Base-by-base conservation (phyloP, 2,888 invertebrate genomes). In the Glaucopsyche alexis region DNA sequence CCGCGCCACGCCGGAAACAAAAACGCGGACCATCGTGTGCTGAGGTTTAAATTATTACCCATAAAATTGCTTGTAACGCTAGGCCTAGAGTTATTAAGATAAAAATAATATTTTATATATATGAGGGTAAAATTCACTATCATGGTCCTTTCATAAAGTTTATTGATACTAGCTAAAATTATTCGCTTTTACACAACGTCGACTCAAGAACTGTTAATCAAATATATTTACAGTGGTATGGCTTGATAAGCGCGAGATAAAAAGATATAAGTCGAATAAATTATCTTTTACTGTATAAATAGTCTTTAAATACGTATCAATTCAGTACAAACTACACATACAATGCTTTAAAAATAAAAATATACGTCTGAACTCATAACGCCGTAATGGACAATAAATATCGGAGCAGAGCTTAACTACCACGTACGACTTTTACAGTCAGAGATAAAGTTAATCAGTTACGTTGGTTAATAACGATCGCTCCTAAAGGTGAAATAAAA, bases 21-120 rank as follows among this genome's bases (percentile, higher is more conserved):
- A 72, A 74, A 71, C 74, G 75, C 77, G 76, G 78, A 77, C 79
- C 60, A 60, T 76, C 72, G 71, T 71, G 75, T 71, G 73, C 66
- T 65, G 55, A 74, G 74, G 66, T 49, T 69, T 47, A 19, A 49
- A 69, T 67, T 69, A 69, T 69, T 69, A 66, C 69, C 69, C 8
- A 49, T 69, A 19, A 45, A 67, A 66, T 60, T 60, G 60, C 14
- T 14, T 29, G 29, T 60, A 29, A 60, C 29, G 60, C 29, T 29
- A 11, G 55, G 19, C 19, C 55, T 60, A 29, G 9, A 11, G 55
- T 19, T 52, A 55, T 55, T 55, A 19, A 19, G 11, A 60, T 60
- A 38, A 38, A 60, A 60, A 29, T 19, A 29, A 11, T 60, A 13
- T 11, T 11, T 55, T 19, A 47, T 11, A 47, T 60, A 29, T 38